A percentile compares a stretch with the other conserved stretches of the same genome.
Conservation (phyloP, 30 jellyfish, hydroid and myxozoan genomes). For the Turritopsis rubra region DNA sequence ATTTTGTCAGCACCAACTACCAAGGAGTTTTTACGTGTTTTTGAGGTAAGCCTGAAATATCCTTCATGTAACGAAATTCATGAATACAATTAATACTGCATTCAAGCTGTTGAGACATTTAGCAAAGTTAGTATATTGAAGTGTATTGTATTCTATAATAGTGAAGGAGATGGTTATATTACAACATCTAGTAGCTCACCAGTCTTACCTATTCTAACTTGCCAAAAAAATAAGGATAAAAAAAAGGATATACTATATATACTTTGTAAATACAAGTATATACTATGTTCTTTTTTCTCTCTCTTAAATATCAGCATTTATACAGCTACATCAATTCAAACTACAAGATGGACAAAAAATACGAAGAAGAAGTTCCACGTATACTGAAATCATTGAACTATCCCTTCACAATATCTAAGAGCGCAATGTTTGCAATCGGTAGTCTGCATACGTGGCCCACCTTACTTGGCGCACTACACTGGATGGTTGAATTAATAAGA, state of each 20-base stretch:
- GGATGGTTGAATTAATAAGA: slow-evolving; percentile 73
- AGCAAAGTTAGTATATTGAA: too few species aligned
- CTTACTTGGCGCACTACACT: slow-evolving; percentile 82
- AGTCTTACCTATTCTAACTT: too few species aligned
- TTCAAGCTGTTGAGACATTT: too few species aligned
- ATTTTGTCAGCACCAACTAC: slow-evolving; percentile 69
- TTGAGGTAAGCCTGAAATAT: slow-evolving; percentile 48
- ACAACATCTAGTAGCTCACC: too few species aligned
- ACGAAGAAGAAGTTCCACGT: slow-evolving; percentile 87
- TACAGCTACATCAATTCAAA: slow-evolving; percentile 41
- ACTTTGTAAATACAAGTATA: too few species aligned
- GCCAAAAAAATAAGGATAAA: too few species aligned
- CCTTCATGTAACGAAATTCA: neutral
- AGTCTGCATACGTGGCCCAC: slow-evolving; percentile 95
- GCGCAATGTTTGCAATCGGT: slow-evolving; percentile 88
- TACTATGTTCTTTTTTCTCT: too few species aligned
- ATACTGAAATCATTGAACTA: slow-evolving; percentile 57
- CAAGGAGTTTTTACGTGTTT: slow-evolving; percentile 61
- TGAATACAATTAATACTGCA: too few species aligned
- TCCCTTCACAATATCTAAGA: slow-evolving; percentile 82
- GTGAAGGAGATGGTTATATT: too few species aligned
- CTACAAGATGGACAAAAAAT: slow-evolving; percentile 51
- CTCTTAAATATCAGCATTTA: slow-evolving; percentile 62
- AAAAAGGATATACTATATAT: too few species aligned
- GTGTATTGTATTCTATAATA: too few species aligned